Conservation (phyloP, 2,113 vertebrate species). For the Actenoides lindsayi region DNA sequence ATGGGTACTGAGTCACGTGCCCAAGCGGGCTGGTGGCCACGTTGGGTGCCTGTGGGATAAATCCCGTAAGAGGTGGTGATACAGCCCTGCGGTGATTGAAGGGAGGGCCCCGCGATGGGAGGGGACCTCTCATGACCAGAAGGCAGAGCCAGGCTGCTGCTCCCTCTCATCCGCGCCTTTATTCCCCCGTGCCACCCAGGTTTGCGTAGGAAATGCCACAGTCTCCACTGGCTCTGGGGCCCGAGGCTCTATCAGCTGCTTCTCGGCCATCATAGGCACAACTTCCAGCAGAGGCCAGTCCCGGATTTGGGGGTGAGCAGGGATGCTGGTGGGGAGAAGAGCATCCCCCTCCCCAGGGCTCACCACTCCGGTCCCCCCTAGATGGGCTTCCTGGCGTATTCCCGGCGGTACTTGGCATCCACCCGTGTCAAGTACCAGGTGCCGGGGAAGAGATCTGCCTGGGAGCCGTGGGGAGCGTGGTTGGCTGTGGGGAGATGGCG, state of each 20-base stretch:
- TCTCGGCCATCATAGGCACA: neutral
- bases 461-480: slow-evolving; percentile 73
- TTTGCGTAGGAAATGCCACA: rapidly evolving
- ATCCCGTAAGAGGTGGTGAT: rapidly evolving
- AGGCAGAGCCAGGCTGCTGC: neutral
- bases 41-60: neutral
- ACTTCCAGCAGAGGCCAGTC: neutral
- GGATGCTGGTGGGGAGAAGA: neutral
- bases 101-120: rapidly evolving
- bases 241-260: rapidly evolving
- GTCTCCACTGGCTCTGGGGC: neutral
- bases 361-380: neutral
- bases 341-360: neutral
- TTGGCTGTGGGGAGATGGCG: slow-evolving; percentile 52
- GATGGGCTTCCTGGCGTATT: slow-evolving; percentile 67
- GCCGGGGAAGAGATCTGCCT: slow-evolving; percentile 74
- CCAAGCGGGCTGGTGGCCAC: rapidly evolving
- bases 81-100: rapidly evolving
- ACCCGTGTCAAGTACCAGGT: slow-evolving; percentile 79
- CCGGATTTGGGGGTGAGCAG: rapidly evolving
- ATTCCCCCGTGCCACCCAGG: neutral
- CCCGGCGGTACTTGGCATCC: slow-evolving; percentile 73
- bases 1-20: neutral
- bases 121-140: neutral
- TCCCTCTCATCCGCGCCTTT: neutral